Percentiles rank a stretch among this genome's conserved stretches.
Evolutionary conservation across 92 coral and sea anemone species (phyloP).

Genomic region (Nematostella vectensis): DNA sequence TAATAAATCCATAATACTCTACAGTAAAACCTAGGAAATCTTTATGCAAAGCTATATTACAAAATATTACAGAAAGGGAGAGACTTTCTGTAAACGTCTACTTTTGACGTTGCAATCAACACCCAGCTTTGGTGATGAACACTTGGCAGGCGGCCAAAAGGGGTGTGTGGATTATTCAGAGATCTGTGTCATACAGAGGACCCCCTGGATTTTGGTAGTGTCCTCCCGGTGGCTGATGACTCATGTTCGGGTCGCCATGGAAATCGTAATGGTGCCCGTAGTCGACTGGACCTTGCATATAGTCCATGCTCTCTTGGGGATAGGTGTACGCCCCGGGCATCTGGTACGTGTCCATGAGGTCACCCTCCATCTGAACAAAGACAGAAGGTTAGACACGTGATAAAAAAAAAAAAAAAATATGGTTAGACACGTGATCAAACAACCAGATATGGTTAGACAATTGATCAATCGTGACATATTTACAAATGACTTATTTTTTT

Average conservation of each 20-base stretch:
- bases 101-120: too few relatives aligned
- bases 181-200: constrained; percentile 83
- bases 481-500: too few relatives aligned
- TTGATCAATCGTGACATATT: too few relatives aligned
- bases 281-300: constrained; percentile 54
- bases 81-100: too few relatives aligned
- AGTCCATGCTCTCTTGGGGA: constrained; percentile 70
- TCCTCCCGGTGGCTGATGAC: constrained; percentile 31
- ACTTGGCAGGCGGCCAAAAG: neutral
- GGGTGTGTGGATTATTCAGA: constrained; percentile 17
- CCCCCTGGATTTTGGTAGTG: constrained; percentile 74
- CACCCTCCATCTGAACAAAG: constrained; percentile 77
- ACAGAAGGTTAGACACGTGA: neutral
- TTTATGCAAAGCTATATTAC: too few relatives aligned
- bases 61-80: too few relatives aligned
- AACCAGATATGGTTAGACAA: too few relatives aligned
- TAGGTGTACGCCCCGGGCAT: constrained; percentile 57
- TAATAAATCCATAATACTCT: too few relatives aligned
- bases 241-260: constrained; percentile 59
- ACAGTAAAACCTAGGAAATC: too few relatives aligned
- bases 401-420: neutral
- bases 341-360: constrained; percentile 58
- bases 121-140: too few relatives aligned
- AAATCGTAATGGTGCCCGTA: constrained; percentile 68
- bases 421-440: too few relatives aligned